These are phyloP conservation scores for Tetragonisca angustula DNA, from an alignment of 2,888 invertebrate species.

Conservation along the genomic window DNA sequence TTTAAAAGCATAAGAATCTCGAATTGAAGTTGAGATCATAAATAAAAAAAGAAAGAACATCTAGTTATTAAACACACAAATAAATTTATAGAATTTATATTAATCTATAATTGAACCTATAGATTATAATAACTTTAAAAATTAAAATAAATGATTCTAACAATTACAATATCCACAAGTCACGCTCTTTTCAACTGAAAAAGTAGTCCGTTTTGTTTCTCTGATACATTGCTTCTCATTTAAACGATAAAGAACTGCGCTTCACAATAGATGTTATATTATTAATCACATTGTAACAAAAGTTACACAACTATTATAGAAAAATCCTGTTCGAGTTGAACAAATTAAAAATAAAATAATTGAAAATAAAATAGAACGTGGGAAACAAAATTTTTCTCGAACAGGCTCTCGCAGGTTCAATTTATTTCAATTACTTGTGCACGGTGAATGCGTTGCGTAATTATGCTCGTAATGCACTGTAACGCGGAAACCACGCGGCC, in stretches of 20 bases:
- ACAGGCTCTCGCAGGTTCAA: not conserved
- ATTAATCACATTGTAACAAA: not conserved
- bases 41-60: too few species aligned
- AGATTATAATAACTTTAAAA: too few species aligned
- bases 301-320: not conserved
- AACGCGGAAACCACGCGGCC: not conserved
- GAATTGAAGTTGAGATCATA: too few species aligned
- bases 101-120: too few species aligned
- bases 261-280: not conserved
- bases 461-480: constrained; percentile 16
- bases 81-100: too few species aligned
- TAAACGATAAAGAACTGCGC: not conserved
- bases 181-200: not conserved
- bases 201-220: not conserved
- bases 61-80: too few species aligned
- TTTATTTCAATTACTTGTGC: constrained; percentile 12
- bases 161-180: not conserved
- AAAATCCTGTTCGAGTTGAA: not conserved
- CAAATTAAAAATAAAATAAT: not conserved
- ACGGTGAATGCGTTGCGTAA: constrained; percentile 12
- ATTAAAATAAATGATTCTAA: too few species aligned
- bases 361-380: not conserved
- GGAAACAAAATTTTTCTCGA: not conserved
- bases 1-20: too few species aligned
- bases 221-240: not conserved